Conservation (phyloP, 2,113 vertebrate species). For the Rattus rattus region DNA sequence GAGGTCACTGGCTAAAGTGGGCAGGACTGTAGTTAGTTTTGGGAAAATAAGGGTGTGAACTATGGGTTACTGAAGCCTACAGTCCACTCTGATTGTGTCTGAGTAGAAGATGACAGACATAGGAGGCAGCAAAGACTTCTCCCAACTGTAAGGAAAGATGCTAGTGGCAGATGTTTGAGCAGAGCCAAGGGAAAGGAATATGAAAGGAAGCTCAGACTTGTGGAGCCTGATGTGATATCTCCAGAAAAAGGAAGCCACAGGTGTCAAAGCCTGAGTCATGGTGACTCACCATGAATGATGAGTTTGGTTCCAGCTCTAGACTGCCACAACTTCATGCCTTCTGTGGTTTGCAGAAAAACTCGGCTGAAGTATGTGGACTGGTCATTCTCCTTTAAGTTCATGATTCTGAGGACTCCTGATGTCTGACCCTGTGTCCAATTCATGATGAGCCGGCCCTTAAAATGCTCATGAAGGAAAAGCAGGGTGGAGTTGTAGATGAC, state of each 20-base stretch:
- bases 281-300: background rate
- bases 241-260: accelerated
- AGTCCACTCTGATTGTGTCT: background rate
- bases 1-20: background rate
- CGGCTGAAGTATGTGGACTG: background rate
- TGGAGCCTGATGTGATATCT: background rate
- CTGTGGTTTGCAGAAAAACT: accelerated
- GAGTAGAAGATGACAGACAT: background rate
- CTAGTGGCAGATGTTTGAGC: background rate
- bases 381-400: background rate
- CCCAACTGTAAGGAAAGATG: no score
- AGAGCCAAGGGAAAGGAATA: background rate
- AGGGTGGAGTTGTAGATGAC: background rate
- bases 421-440: background rate
- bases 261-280: background rate
- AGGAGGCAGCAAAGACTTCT: background rate
- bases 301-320: accelerated
- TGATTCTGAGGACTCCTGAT: background rate
- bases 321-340: accelerated
- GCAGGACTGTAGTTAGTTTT: background rate
- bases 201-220: background rate
- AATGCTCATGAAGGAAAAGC: accelerated
- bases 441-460: background rate
- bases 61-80: accelerated
- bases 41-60: background rate